phyloP scores from a whole-genome alignment of 1,140 invertebrate species.

The Drosophila pectinifera region DNA sequence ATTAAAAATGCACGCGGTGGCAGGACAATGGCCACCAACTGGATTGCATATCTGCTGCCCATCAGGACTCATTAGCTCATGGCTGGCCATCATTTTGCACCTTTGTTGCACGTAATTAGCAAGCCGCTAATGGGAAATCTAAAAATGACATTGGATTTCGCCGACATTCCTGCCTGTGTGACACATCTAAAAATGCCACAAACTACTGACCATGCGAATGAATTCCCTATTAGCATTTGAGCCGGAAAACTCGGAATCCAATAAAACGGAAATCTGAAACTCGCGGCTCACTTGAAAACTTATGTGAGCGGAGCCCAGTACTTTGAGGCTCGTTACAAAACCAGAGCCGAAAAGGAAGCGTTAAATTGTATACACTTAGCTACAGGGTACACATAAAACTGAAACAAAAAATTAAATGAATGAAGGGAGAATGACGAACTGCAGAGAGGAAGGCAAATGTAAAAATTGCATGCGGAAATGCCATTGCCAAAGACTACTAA shows the following conservation, averaged over 20 bases:
- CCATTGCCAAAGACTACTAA: slow-evolving; percentile 77
- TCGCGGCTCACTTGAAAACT: slow-evolving; percentile 16
- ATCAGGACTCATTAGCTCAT: slow-evolving; percentile 5
- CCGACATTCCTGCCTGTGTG: too few species aligned
- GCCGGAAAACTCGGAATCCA: neutral
- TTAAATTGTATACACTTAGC: slow-evolving; percentile 82
- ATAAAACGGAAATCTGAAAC: slow-evolving; percentile 21
- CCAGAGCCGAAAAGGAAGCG: slow-evolving; percentile 52
- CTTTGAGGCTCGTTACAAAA: slow-evolving; percentile 58
- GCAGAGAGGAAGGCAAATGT: slow-evolving; percentile 49
- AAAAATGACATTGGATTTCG: too few species aligned
- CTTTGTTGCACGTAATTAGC: too few species aligned
- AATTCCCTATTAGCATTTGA: slow-evolving; percentile 53
- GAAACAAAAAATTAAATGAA: slow-evolving; percentile 32
- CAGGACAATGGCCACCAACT: slow-evolving; percentile 11
- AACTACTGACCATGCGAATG: slow-evolving; percentile 27
- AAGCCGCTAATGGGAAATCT: too few species aligned
- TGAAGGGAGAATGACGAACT: slow-evolving; percentile 57
- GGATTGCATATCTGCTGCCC: neutral
- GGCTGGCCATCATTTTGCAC: neutral
- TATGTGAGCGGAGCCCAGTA: slow-evolving; percentile 33
- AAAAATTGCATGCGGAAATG: slow-evolving; percentile 83
- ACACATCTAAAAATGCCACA: neutral
- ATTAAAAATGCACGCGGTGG: slow-evolving; percentile 63
- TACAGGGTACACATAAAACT: slow-evolving; percentile 38